phyloP scores from a whole-genome alignment of 2,888 invertebrate genomes.

The Microplitis deprimator region DNA sequence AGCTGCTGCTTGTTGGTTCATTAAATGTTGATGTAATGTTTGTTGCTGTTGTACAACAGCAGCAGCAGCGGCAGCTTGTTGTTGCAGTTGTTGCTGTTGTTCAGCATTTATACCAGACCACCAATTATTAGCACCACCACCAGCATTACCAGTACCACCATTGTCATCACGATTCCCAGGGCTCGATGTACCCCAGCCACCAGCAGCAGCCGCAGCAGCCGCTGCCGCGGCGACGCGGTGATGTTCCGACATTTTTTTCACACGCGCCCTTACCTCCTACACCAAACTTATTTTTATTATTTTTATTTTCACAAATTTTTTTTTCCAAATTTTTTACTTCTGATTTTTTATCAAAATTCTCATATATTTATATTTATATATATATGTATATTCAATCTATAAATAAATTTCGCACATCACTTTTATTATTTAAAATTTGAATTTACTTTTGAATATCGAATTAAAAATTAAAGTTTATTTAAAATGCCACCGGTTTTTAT shows the following conservation, averaged over 20 bases:
- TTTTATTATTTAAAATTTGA: too few species aligned
- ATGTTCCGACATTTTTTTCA: constrained; percentile 76
- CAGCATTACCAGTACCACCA: constrained; percentile 72
- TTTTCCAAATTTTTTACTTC: too few species aligned
- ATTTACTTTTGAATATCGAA: too few species aligned
- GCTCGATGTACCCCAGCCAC: constrained; percentile 74
- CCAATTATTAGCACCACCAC: constrained; percentile 73
- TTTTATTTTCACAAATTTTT: constrained; percentile 7
- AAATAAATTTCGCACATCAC: too few species aligned
- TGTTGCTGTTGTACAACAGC: constrained; percentile 69
- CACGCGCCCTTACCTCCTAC: constrained; percentile 57
- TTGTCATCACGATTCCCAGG: constrained; percentile 73
- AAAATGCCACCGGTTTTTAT: constrained; percentile 37
- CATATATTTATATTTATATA: too few species aligned
- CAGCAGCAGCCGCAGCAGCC: constrained; percentile 52
- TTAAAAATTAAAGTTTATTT: constrained; percentile 15
- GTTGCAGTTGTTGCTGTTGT: constrained; percentile 58
- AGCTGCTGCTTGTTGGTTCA: constrained; percentile 55
- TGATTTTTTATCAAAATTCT: too few species aligned
- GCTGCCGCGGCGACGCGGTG: constrained; percentile 73
- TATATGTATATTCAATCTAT: too few species aligned
- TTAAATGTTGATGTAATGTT: constrained; percentile 70
- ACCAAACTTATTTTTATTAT: constrained; percentile 35
- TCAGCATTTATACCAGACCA: constrained; percentile 68
- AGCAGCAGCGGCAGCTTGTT: constrained; percentile 64